Percentiles rank a stretch among this genome's conserved stretches.
Conservation (phyloP, 2,113 vertebrate species). For the Gracilinanus agilis region DNA sequence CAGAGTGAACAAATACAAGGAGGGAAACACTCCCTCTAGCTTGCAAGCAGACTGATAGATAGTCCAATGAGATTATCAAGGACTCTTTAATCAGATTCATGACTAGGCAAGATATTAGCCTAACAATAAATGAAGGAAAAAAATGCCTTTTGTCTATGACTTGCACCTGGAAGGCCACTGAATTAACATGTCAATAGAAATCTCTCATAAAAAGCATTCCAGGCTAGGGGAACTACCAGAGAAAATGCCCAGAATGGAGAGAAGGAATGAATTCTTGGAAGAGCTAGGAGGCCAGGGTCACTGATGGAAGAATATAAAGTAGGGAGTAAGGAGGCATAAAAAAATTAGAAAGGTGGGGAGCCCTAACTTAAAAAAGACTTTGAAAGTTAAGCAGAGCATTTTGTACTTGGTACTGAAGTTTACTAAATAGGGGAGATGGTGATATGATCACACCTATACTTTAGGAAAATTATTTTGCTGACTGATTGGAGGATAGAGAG, state of each 20-base stretch:
- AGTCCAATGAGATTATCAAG: neutral
- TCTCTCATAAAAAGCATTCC: neutral
- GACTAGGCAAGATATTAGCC: neutral
- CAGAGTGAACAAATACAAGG: neutral
- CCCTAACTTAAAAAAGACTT: no score
- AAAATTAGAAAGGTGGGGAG: neutral
- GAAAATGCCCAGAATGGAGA: neutral
- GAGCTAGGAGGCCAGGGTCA: no score
- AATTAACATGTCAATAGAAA: neutral
- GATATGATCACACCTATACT: neutral
- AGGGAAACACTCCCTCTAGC: no score
- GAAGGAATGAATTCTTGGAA: neutral
- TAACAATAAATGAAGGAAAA: neutral
- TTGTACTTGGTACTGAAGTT: no score
- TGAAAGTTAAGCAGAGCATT: neutral
- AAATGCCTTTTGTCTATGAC: neutral
- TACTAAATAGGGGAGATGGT: neutral
- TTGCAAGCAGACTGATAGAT: neutral
- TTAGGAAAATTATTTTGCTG: neutral
- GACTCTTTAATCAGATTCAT: neutral
- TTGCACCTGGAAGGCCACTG: neutral
- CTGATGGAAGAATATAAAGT: neutral
- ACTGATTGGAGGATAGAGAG: neutral
- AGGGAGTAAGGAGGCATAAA: neutral
- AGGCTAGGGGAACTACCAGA: neutral